Evolutionary conservation across 2,888 invertebrate genomes (phyloP).

Genomic region (Hydrotaea cyrtoneurina): DNA sequence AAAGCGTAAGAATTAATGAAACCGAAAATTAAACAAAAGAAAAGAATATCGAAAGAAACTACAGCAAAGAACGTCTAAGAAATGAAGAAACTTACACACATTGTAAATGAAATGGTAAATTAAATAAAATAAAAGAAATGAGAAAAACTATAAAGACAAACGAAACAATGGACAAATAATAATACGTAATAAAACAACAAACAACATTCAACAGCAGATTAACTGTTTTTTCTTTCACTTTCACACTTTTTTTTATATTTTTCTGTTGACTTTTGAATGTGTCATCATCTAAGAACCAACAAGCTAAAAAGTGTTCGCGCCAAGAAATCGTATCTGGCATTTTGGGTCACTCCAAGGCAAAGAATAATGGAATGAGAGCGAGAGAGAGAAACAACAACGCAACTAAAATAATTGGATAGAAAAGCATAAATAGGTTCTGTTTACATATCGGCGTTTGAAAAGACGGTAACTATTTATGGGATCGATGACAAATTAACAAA

Average conservation of each 20-base stretch:
- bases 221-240: not conserved
- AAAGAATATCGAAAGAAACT: slow-evolving; percentile 10
- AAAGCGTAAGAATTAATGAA: slow-evolving; percentile 66
- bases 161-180: slow-evolving; percentile 9
- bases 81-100: slow-evolving; percentile 47
- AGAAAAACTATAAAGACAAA: slow-evolving; percentile 19
- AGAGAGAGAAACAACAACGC: not conserved
- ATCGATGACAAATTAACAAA: slow-evolving; percentile 11
- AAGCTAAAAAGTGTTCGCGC: not conserved
- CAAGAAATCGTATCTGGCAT: not conserved
- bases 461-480: not conserved
- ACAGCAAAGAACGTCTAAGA: slow-evolving; percentile 13
- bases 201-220: slow-evolving; percentile 17
- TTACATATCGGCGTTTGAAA: not conserved
- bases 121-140: slow-evolving; percentile 45
- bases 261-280: not conserved
- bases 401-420: slow-evolving; percentile 23
- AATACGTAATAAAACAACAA: slow-evolving; percentile 28
- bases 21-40: slow-evolving; percentile 59
- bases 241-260: not conserved
- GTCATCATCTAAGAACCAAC: not conserved
- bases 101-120: slow-evolving; percentile 47
- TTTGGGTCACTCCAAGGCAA: not conserved
- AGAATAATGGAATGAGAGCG: not conserved
- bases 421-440: slow-evolving; percentile 1